A percentile compares a stretch with the other conserved stretches of the same genome.
Evolutionary conservation across 1,140 invertebrate genomes (phyloP).

Genomic region (Galleria mellonella): DNA sequence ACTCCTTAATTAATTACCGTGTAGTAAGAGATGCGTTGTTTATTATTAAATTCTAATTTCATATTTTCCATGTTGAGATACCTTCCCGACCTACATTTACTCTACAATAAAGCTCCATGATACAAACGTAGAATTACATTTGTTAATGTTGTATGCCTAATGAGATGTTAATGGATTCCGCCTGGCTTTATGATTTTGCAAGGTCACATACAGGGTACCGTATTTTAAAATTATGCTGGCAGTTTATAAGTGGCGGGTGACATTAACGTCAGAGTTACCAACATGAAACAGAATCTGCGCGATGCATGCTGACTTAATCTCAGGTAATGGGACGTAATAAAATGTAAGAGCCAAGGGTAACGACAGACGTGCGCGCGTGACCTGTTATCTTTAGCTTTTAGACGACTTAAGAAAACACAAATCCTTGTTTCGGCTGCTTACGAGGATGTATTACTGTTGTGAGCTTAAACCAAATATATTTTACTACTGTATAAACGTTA

Average conservation of each 20-base stretch:
- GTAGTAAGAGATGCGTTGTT: too few species aligned
- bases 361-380: constrained; percentile 62
- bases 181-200: not conserved
- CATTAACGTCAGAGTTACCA: constrained; percentile 22
- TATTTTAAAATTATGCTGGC: constrained; percentile 13
- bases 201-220: not conserved
- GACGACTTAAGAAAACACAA: constrained; percentile 42
- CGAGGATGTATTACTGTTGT: not conserved
- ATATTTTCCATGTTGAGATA: too few species aligned
- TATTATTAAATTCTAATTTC: too few species aligned
- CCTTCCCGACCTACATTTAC: constrained; percentile 2
- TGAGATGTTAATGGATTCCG: not conserved
- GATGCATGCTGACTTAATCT: constrained; percentile 51
- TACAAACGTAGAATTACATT: too few species aligned
- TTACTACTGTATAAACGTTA: too few species aligned
- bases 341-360: constrained; percentile 62
- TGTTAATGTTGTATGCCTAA: not conserved
- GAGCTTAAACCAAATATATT: too few species aligned
- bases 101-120: not conserved
- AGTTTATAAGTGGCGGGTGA: constrained; percentile 13
- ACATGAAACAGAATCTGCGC: constrained; percentile 42
- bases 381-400: constrained; percentile 40
- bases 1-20: too few species aligned
- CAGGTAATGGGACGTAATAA: constrained; percentile 64
- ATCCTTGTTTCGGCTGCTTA: constrained; percentile 24